A percentile compares a stretch with the other conserved stretches of the same genome.
phyloP scores from a whole-genome alignment of 2,113 vertebrate genomes.

The Vombatus ursinus region DNA sequence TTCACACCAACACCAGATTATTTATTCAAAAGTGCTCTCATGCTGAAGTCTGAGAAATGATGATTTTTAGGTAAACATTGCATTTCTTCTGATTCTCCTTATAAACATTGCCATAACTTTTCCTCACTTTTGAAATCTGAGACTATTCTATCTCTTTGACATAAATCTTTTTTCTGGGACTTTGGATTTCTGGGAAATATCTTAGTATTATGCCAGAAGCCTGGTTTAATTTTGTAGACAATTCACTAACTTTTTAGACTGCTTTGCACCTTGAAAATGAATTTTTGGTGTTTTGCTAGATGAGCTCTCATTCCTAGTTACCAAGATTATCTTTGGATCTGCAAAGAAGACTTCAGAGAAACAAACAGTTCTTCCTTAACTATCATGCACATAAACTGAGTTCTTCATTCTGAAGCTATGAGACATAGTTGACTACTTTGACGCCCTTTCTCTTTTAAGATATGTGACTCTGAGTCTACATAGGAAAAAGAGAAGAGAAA shows the following conservation, averaged over 20 bases:
- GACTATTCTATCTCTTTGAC: constrained; percentile 73
- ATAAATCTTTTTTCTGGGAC: constrained; percentile 61
- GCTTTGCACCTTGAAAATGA: constrained; percentile 58
- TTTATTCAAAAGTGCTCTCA: constrained; percentile 65
- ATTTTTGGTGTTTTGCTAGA: constrained; percentile 68
- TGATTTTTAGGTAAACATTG: constrained; percentile 68
- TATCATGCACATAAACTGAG: background rate
- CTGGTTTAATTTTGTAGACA: constrained; percentile 66
- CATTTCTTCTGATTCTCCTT: constrained; percentile 65
- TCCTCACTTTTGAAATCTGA: constrained; percentile 70
- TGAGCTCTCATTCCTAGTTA: constrained; percentile 57
- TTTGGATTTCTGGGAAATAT: constrained; percentile 72
- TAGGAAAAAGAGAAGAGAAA: constrained; percentile 20
- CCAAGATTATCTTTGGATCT: constrained; percentile 38
- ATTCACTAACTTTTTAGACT: constrained; percentile 50
- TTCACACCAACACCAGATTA: constrained; percentile 60
- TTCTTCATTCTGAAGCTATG: background rate
- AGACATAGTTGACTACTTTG: constrained; percentile 45
- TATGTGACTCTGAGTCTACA: background rate
- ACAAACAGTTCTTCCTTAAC: constrained; percentile 35
- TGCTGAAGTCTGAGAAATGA: constrained; percentile 54
- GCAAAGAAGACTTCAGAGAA: constrained; percentile 53
- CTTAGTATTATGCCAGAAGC: constrained; percentile 61
- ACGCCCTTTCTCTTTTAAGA: constrained; percentile 21
- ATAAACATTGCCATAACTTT: constrained; percentile 72